Conservation (phyloP, 2,113 vertebrate genomes). For the Ceyx margarethae region DNA sequence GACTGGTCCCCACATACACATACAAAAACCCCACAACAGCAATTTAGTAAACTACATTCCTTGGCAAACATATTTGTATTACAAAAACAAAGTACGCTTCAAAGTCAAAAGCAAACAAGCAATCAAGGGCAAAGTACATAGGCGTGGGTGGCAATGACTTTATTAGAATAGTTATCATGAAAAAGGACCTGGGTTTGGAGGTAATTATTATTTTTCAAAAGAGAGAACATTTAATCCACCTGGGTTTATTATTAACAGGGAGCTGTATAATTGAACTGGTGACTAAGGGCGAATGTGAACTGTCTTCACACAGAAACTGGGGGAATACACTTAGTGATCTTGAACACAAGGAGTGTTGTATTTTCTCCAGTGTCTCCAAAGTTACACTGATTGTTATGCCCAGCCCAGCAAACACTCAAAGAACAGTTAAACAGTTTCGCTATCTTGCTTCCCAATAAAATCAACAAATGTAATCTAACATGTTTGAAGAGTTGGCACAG, state of each 20-base stretch:
- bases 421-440: background rate
- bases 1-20: background rate
- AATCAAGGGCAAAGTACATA: background rate
- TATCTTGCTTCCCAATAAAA: background rate
- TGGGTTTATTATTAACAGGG: background rate
- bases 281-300: background rate
- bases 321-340: background rate
- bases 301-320: background rate
- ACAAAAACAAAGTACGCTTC: background rate
- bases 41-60: background rate
- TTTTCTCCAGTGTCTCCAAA: background rate
- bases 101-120: conserved; percentile 34
- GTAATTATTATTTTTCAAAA: background rate
- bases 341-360: background rate
- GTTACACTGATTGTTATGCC: background rate
- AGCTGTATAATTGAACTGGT: background rate
- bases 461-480: background rate
- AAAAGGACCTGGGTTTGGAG: background rate
- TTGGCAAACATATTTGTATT: background rate
- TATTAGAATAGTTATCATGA: background rate
- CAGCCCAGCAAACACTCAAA: background rate
- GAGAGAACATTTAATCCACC: background rate
- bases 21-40: background rate
- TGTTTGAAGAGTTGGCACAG: background rate
- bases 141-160: background rate